Conservation (phyloP, 2,113 vertebrate species). For the Coturnix japonica region DNA sequence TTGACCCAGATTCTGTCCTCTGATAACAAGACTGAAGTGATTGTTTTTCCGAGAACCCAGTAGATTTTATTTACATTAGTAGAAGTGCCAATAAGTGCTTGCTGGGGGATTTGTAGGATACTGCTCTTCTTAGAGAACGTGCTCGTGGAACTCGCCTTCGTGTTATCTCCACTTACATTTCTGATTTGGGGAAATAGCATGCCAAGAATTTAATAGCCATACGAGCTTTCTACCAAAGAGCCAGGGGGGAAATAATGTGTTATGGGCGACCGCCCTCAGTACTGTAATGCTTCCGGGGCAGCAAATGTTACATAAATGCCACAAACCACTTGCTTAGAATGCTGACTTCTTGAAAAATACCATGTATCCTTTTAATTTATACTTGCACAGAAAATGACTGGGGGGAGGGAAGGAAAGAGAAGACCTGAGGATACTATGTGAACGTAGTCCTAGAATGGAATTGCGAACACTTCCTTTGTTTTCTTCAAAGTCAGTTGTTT, state of each 20-base stretch:
- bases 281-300: background rate
- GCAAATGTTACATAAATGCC: background rate
- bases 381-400: background rate
- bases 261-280: accelerated
- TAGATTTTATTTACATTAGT: constrained; percentile 73
- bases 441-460: background rate
- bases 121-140: constrained; percentile 51
- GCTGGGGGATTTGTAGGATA: constrained; percentile 37
- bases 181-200: background rate
- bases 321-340: background rate
- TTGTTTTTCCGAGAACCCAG: constrained; percentile 76
- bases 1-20: constrained; percentile 79
- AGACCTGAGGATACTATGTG: background rate
- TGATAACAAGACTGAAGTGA: constrained; percentile 71
- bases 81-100: constrained; percentile 58
- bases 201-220: background rate
- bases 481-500: background rate
- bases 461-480: background rate
- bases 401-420: background rate
- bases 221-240: background rate
- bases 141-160: background rate
- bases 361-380: background rate
- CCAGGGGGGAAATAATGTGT: background rate
- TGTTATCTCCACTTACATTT: background rate
- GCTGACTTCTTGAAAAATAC: background rate